Base-by-base conservation (phyloP, 2,888 invertebrate genomes). In the Deroplatys truncata region DNA sequence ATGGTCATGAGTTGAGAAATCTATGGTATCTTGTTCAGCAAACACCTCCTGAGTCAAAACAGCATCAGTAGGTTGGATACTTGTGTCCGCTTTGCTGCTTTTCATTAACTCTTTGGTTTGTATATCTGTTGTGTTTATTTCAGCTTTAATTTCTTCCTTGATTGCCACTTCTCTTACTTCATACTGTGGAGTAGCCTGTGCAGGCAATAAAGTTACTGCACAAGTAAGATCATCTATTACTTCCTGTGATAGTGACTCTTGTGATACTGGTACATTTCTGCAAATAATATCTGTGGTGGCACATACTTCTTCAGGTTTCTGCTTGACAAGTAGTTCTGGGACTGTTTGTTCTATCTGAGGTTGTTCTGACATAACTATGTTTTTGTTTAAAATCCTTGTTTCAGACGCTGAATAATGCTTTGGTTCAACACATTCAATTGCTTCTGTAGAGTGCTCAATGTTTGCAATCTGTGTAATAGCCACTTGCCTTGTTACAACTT, bases 191-290 rank as follows among this genome's bases (percentile, higher is more conserved):
- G 29, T 88, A 25, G 89, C 91, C 83, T 82, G 86, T 13, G 72
- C 88, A 82, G 31, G 82, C 10, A 83, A 88, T 82, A 35, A 86
- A 72, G 82, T 31, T 20, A 72, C 85, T 84, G 84, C 25, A n/a
- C 28, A 31, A 85, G 16, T 82, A 7, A 91, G 83, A 9, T 83
- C 86, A 82, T 83, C 28, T 28, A 85, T 89, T 28, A 43, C n/a
- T 56, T 88, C 84, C 43, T 90, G 84, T 43, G 86, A 85, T 25
- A 88, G 28, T n/a, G 89, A 49, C 56, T 91, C 89, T 72, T 91
- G 87, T 35, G 85, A 85, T 1, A 90, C 49, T 10, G 91, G 90
- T 72, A 87, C 89, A 72, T 89, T 89, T 72, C 89, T 86, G 16
- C 88, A 16, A 20, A 89, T 20, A 20, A 90, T 49, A 83, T 83